Base-by-base conservation (phyloP, 2,888 invertebrate species). In the Lathronympha strigana region DNA sequence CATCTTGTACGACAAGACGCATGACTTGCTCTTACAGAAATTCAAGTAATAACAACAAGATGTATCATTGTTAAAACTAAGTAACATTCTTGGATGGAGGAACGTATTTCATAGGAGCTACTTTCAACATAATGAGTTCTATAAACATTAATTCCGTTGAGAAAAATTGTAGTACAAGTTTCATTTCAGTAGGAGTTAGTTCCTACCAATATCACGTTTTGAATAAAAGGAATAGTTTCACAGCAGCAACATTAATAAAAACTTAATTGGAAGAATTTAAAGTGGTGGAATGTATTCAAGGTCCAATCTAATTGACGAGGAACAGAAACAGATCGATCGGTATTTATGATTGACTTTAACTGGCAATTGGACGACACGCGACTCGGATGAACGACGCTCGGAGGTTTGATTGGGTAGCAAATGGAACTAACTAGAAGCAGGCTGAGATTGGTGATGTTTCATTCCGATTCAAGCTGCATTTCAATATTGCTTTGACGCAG, bases 341-440 rank as follows among this genome's bases (percentile, higher is more conserved):
- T 33, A 53, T 53, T 40, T 61, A 60, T 60, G 53, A 61, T 61
- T 60, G 60, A 61, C 60, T 28, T 45, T 54, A 61, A 66, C 60
- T 60, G 47, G 53, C 66, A 66, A 66, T 66, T 53, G 64, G 28
- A n/a, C 15, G 38, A 60, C 51, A 33, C 60, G 64, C 57, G 50
- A 36, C 43, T 57, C 25, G 25, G 66, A 61, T 17, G 45, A 51
- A 53, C 38, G 60, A 28, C 28, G 43, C 43, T 31, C 43, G 55
- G 8, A 60, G 53, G 53, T 38, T 54, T 61, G 60, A 66, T 66
- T 66, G 66, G 50, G 47, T 54, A 38, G 36, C 45, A 15, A 47
- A 54, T 21, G 15, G 49, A 63, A 28, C 63, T 36, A 62, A 25
- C 54, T 28, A 40, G 55, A 55, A 38, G n/a, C 51, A 19, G 19